Evolutionary conservation across 2,797 vertebrate genomes (phyloP), one percentile per base, ranked within the genome.

Genomic region (Sciurus carolinensis): DNA sequence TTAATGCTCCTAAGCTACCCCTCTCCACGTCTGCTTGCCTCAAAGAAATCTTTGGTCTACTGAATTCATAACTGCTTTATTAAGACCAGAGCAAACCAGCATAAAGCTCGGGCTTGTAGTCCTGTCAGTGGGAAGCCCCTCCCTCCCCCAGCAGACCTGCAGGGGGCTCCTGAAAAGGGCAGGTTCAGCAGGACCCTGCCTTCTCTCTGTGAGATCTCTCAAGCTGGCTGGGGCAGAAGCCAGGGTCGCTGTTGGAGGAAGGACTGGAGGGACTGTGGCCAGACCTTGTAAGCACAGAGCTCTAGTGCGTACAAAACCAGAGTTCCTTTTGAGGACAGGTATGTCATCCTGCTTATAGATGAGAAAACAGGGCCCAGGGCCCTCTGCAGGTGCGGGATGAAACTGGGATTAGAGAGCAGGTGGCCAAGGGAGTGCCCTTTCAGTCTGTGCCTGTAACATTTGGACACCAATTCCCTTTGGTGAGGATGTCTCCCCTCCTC

Each of bases 21-120:
- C 64, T 87, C 85, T 84, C 77, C 0, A 89, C 14, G 67, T 87
- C 92, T 88, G 84, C 82, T 36, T 18, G 71, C 69, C 86, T 54
- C 84, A 95, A 64, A 92, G 95, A 95, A 93, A 86, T 71, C 93
- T 71, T 83, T n/a, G 7, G 81, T 30, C 91, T 73, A 57, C 84
- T 44, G 87, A 88, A 87, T 95, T 73, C 73, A 94, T 91, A 92
- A 83, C 86, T 2, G 79, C 85, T 86, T 90, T 91, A 64, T 28
- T n/a, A 92, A 95, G 94, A 94, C 76, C 33, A 24, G 93, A 88
- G 81, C 47, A 33, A 94, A 84, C 90, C 52, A 14, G 83, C 92
- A 77, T 71, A 87, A 67, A 66, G 64, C 95, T 64, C 72, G 39
- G 76, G 90, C 71, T 80, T 39, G 42, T 14, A 17, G 95, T 88